A percentile compares a stretch with the other conserved stretches of the same genome.
Conservation (phyloP, 1,140 invertebrate genomes). For the Panagrolaimus sp. region DNA sequence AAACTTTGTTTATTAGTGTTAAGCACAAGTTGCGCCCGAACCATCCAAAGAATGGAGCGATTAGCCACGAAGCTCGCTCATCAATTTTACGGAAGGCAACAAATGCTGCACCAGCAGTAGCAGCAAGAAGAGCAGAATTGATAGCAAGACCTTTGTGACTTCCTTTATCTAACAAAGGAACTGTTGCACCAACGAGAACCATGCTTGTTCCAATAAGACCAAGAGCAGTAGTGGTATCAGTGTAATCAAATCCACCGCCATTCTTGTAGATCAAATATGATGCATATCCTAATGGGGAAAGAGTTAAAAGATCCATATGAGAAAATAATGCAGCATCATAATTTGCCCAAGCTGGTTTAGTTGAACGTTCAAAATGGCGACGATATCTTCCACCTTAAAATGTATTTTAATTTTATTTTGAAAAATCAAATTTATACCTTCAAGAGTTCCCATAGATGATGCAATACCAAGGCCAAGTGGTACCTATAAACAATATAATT, state of each 20-base stretch:
- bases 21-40: no score
- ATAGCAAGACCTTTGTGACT: slow-evolving; percentile 37
- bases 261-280: slow-evolving; percentile 57
- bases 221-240: slow-evolving; percentile 50
- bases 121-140: slow-evolving; percentile 39
- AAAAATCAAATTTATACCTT: no score
- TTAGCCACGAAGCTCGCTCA: slow-evolving; percentile 46
- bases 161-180: not conserved
- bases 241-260: slow-evolving; percentile 51
- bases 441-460: slow-evolving; percentile 18
- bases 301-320: slow-evolving; percentile 38
- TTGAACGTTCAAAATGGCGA: slow-evolving; percentile 29
- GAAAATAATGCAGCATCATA: slow-evolving; percentile 31
- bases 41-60: slow-evolving; percentile 49
- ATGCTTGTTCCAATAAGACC: slow-evolving; percentile 49
- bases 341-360: slow-evolving; percentile 36
- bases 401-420: no score
- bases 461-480: slow-evolving; percentile 33
- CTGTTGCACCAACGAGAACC: slow-evolving; percentile 13
- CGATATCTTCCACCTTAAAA: slow-evolving; percentile 30
- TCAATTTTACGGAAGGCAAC: slow-evolving; percentile 55
- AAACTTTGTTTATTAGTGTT: no score
- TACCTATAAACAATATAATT: slow-evolving; percentile 25
- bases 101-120: slow-evolving; percentile 39
- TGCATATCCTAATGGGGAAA: slow-evolving; percentile 50